Evolutionary conservation across 1,140 invertebrate species (phyloP), one percentile per base, ranked within the genome.

Genomic region (Hyposmocoma kahamanoa): DNA sequence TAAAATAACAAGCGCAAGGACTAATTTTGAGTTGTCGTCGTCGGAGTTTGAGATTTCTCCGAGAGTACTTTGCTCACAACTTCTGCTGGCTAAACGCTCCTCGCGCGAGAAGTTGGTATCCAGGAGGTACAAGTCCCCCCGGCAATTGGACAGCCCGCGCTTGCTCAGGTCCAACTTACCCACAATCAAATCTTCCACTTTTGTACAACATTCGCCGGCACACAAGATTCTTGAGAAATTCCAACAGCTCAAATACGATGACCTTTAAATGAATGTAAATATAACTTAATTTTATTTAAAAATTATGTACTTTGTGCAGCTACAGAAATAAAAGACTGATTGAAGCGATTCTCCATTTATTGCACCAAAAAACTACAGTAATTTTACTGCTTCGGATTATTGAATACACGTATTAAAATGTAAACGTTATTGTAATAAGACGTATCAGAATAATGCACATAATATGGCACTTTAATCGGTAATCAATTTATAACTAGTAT

Each of bases 171-270:
- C 59, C n/a, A 60, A 58, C 22, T 49, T 67, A 28, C 32, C 53
- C n/a, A 65, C 72, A 0, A 70, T 71, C 18, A 65, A 72, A 53
- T 68, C 68, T 20, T 71, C 73, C 19, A 48, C 55, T 3, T 54
- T 51, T 34, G n/a, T 71, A 21, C 0, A 63, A 58, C 44, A 54
- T 56, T 67, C 77, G 0, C 63, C 71, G 0, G 76, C 60, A 10
- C 70, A 74, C 42, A 78, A 66, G 52, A 62, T 84, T 17, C 53
- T 84, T n/a, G 56, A 77, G 34, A 81, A 69, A 55, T 84, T 84
- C 59, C 39, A 61, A 28, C 46, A 72, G n/a, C 50, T 84, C 1
- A 75, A 20, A 41, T 21, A 9, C 13, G 32, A 36, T 17, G 13
- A 36, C 9, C 24, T 6, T 26, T 26, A 26, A 26, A 26, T 26